phyloP scores from a whole-genome alignment of 2,113 vertebrate species.

The Syngnathus typhle region DNA sequence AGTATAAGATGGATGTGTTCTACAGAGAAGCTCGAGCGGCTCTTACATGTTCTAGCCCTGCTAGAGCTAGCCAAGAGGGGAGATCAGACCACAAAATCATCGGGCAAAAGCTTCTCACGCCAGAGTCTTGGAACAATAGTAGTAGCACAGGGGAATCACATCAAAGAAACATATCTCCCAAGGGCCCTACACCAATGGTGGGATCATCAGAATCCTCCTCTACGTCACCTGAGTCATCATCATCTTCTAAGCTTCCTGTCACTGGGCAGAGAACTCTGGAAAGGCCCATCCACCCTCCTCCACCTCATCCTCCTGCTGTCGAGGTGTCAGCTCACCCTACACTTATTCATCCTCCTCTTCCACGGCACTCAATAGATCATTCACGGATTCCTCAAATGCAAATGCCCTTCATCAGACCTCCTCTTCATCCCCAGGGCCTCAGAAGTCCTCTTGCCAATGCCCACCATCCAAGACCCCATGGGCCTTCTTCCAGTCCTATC shows the following conservation, averaged over 20 bases:
- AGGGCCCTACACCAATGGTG: constrained; percentile 59
- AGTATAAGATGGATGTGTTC: constrained; percentile 99
- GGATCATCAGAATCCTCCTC: constrained; percentile 78
- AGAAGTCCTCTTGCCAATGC: constrained; percentile 76
- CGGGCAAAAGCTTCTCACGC: constrained; percentile 87
- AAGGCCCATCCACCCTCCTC: constrained; percentile 72
- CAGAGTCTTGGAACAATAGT: constrained; percentile 89
- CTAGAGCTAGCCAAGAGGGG: constrained; percentile 80
- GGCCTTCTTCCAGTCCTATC: constrained; percentile 84
- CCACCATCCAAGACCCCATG: constrained; percentile 77
- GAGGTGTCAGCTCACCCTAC: constrained; percentile 39
- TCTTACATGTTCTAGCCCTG: constrained; percentile 87
- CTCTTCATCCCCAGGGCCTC: constrained; percentile 81
- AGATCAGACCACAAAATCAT: constrained; percentile 73
- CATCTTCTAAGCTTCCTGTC: constrained; percentile 80
- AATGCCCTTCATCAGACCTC: constrained; percentile 85
- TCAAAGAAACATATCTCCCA: constrained; percentile 82
- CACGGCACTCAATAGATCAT: constrained; percentile 62
- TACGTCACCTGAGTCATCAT: constrained; percentile 78
- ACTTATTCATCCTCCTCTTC: constrained; percentile 50
- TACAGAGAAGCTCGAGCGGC: constrained; percentile 95
- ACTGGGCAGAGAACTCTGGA: constrained; percentile 81
- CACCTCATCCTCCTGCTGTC: constrained; percentile 11
- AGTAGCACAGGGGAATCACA: constrained; percentile 76
- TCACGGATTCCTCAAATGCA: constrained; percentile 68